Conservation (phyloP, 1,140 invertebrate genomes). For the Drosophila sturtevanti region DNA sequence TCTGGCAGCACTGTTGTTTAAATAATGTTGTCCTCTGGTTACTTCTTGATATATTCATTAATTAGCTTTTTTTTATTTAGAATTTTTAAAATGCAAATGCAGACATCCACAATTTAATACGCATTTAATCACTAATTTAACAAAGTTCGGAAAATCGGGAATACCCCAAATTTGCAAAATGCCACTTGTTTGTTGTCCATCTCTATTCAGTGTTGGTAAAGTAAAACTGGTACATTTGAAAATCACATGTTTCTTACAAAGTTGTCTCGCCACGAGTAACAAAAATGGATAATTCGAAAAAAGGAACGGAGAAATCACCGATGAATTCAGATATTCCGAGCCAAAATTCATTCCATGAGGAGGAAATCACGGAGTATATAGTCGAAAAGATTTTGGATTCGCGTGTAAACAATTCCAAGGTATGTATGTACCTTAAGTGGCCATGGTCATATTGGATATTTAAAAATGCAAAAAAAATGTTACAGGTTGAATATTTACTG, state of each 20-base stretch:
- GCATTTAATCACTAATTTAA: no score
- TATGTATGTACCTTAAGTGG: not conserved
- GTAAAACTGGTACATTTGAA: not conserved
- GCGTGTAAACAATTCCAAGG: not conserved
- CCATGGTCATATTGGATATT: no score
- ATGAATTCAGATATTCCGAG: not conserved
- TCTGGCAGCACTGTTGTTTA: no score
- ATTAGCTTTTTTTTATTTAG: no score
- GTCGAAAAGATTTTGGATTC: not conserved
- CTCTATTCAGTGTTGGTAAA: not conserved
- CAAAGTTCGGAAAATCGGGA: no score
- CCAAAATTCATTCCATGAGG: not conserved
- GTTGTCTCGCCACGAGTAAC: not conserved
- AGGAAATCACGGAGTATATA: not conserved
- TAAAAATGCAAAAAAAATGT: not conserved
- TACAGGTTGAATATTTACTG: not conserved
- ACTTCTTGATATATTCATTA: no score
- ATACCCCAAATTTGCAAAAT: no score
- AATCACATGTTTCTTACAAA: not conserved
- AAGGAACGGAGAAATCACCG: not conserved
- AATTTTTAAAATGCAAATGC: no score
- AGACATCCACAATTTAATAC: no score
- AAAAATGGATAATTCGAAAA: no score
- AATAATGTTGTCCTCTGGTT: no score
- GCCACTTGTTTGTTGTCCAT: no score